phyloP scores from a whole-genome alignment of 23 tunicate species.

The Trididemnum nubilum region DNA sequence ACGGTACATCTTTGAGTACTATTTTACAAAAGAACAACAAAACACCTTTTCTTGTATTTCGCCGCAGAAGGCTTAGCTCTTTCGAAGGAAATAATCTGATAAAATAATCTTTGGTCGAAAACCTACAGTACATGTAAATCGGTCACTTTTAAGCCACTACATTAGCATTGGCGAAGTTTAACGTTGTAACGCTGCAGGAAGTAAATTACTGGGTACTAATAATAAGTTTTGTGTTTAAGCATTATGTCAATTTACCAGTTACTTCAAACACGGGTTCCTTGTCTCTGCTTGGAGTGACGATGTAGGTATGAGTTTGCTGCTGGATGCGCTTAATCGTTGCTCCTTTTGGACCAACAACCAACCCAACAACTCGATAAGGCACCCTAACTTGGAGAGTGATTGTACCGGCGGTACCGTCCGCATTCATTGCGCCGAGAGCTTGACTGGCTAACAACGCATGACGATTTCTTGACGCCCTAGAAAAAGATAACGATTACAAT shows the following conservation, averaged over 20 bases:
- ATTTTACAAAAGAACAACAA: too few species aligned
- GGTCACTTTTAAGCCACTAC: too few species aligned
- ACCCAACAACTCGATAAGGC: slow-evolving; percentile 91
- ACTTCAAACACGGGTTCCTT: slow-evolving; percentile 98
- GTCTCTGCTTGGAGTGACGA: slow-evolving; percentile 90
- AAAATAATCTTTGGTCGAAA: too few species aligned
- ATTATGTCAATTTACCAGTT: slow-evolving; percentile 60
- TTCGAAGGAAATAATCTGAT: too few species aligned
- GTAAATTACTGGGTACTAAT: too few species aligned
- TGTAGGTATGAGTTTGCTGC: slow-evolving; percentile 92
- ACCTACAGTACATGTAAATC: too few species aligned
- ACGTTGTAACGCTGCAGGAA: too few species aligned
- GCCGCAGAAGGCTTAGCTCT: too few species aligned
- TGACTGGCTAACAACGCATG: slow-evolving; percentile 50
- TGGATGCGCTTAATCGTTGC: slow-evolving; percentile 94
- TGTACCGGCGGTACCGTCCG: slow-evolving; percentile 46
- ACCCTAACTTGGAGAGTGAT: slow-evolving; percentile 88
- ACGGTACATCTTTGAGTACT: too few species aligned
- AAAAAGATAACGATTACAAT: neutral
- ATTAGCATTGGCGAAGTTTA: too few species aligned
- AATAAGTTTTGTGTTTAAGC: too few species aligned
- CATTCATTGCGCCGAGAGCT: slow-evolving; percentile 15
- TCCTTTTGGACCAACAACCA: slow-evolving; percentile 98
- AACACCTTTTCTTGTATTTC: too few species aligned
- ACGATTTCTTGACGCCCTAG: slow-evolving; percentile 53